Percentiles rank a stretch among this genome's conserved stretches.
Conservation (phyloP, 2,113 vertebrate genomes). For the Ceyx margarethae region DNA sequence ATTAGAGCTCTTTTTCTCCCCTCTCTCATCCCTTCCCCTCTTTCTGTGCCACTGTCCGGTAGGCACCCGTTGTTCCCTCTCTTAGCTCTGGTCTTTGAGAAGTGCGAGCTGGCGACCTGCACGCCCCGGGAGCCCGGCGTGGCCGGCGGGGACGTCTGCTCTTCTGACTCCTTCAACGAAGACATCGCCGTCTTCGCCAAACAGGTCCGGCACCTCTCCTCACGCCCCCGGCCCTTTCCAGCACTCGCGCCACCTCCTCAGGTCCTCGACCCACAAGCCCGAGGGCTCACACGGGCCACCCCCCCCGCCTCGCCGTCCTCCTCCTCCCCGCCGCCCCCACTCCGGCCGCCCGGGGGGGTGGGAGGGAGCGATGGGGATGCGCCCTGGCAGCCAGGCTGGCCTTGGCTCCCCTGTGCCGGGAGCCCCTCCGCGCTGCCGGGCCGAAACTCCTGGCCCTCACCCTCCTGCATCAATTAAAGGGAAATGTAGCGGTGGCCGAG, state of each 20-base stretch:
- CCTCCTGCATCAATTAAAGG: background rate
- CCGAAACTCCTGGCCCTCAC: background rate
- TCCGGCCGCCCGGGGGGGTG: background rate
- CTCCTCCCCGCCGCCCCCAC: background rate
- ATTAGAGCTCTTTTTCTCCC: slow-evolving; percentile 70
- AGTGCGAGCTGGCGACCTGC: slow-evolving; percentile 99
- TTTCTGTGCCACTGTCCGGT: slow-evolving; percentile 80
- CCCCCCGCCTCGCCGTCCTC: too few species aligned
- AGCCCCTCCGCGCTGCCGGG: background rate
- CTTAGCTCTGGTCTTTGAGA: slow-evolving; percentile 98
- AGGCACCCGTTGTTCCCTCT: slow-evolving; percentile 99
- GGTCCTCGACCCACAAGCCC: background rate
- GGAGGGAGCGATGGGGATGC: background rate
- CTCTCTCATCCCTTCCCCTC: slow-evolving; percentile 63
- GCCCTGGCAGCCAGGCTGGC: background rate
- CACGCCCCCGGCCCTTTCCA: background rate
- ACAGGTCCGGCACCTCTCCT: slow-evolving; percentile 75
- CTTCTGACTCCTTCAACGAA: slow-evolving; percentile 96
- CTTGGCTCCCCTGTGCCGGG: background rate
- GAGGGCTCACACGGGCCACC: background rate
- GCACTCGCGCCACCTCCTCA: background rate
- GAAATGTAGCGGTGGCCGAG: background rate
- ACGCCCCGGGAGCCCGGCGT: slow-evolving; percentile 95
- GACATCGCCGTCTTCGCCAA: slow-evolving; percentile 97
- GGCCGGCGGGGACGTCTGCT: slow-evolving; percentile 94